Percentiles rank a stretch among this genome's conserved stretches.
Conservation (phyloP, 2,797 vertebrate genomes). For the Chelon auratus region DNA sequence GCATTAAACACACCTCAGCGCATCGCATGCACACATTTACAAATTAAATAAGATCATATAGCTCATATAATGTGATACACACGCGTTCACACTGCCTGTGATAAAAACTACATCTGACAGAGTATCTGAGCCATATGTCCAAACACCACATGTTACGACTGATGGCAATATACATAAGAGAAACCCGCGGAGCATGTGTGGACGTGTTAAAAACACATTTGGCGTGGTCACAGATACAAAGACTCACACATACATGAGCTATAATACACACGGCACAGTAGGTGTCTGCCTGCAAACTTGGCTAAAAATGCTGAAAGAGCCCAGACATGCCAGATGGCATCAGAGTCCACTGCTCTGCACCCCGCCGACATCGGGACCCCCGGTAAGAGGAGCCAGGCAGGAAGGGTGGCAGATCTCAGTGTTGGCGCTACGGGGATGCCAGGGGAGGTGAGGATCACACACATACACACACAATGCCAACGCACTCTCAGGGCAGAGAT, state of each 20-base stretch:
- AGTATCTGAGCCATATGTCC: constrained; percentile 32
- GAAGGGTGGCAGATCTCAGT: constrained; percentile 57
- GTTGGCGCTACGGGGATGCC: constrained; percentile 52
- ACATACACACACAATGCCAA: constrained; percentile 9
- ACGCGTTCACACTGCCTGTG: constrained; percentile 14
- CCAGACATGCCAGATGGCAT: constrained; percentile 68
- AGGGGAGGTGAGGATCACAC: constrained; percentile 61
- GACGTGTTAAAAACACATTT: constrained; percentile 38
- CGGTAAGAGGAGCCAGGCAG: constrained; percentile 24
- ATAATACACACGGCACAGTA: constrained; percentile 24
- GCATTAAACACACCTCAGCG: neutral
- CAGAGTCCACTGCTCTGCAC: constrained; percentile 38
- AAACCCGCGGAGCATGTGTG: constrained; percentile 26
- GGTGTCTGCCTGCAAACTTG: constrained; percentile 28
- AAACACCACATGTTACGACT: constrained; percentile 25
- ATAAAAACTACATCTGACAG: constrained; percentile 36
- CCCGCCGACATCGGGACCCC: constrained; percentile 13
- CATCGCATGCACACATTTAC: constrained; percentile 45
- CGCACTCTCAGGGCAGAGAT: neutral
- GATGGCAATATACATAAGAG: constrained; percentile 6
- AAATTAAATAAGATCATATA: constrained; percentile 48
- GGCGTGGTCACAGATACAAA: constrained; percentile 35
- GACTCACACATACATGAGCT: constrained; percentile 18
- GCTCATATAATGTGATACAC: neutral
- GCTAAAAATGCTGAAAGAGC: constrained; percentile 51